Percentiles rank a stretch among this genome's conserved stretches.
Evolutionary conservation across 2,113 vertebrate genomes (phyloP).

Genomic region (Plotosus lineatus): DNA sequence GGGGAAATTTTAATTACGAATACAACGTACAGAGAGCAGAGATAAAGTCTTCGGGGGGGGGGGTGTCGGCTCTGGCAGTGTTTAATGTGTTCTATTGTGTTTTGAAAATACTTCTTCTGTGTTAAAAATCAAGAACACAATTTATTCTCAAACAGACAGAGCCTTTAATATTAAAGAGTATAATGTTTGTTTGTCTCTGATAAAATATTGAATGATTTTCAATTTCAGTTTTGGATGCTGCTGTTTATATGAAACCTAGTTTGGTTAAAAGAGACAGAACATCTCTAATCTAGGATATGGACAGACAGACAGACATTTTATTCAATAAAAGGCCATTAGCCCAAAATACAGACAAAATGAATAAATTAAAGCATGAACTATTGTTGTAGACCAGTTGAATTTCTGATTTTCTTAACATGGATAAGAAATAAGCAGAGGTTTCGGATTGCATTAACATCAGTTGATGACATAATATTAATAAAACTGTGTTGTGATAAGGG

Average conservation of each 20-base stretch:
- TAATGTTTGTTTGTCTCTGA: slow-evolving; percentile 63
- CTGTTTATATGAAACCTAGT: slow-evolving; percentile 46
- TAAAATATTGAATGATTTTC: slow-evolving; percentile 60
- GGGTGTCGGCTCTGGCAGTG: slow-evolving; percentile 43
- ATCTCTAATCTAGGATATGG: slow-evolving; percentile 49
- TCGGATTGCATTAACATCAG: no score
- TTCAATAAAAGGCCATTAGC: no score
- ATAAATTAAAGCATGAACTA: no score
- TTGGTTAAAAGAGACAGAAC: slow-evolving; percentile 43
- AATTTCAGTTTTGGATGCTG: slow-evolving; percentile 40
- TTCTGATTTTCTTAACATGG: no score
- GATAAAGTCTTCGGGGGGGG: no score
- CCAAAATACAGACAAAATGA: no score
- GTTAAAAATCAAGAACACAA: slow-evolving; percentile 64
- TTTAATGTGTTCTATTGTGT: slow-evolving; percentile 59
- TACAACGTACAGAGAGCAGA: background rate
- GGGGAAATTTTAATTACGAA: background rate
- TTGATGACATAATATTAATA: no score
- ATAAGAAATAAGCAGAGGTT: no score
- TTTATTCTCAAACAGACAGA: slow-evolving; percentile 57
- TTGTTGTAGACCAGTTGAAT: no score
- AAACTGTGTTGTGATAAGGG: no score
- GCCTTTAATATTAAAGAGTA: slow-evolving; percentile 60
- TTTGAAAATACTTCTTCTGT: no score
- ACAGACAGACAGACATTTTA: no score